Percentiles rank a stretch among this genome's conserved stretches.
phyloP scores from a whole-genome alignment of 2,888 invertebrate genomes.

The Aphrophora alni region DNA sequence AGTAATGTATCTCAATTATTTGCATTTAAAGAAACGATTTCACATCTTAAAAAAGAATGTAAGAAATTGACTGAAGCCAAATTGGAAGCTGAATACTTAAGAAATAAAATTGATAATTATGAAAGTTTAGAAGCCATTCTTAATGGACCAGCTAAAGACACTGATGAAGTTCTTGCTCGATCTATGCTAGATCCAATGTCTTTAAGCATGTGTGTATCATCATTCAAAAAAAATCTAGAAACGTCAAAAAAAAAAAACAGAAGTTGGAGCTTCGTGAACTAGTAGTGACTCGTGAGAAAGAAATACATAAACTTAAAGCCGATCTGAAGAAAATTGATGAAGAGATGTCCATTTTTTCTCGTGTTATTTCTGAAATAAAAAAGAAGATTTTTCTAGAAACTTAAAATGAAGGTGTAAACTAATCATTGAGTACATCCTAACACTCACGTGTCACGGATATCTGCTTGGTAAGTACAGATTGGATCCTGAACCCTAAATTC shows the following conservation, averaged over 20 bases:
- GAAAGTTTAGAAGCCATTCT: conserved; percentile 27
- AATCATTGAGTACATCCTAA: no score
- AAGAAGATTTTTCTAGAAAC: no score
- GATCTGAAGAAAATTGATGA: conserved; percentile 26
- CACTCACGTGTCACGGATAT: no score
- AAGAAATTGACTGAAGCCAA: conserved; percentile 26
- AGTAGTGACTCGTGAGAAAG: conserved; percentile 12
- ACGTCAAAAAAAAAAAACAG: conserved; percentile 21
- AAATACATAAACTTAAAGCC: conserved; percentile 22
- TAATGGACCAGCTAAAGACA: conserved; percentile 23
- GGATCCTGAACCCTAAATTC: no score
- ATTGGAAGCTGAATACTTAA: conserved; percentile 22
- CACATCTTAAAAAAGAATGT: conserved; percentile 21
- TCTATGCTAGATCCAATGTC: conserved; percentile 23
- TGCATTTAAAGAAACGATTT: conserved; percentile 6
- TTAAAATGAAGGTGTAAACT: no score
- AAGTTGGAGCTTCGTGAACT: conserved; percentile 25
- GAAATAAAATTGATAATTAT: conserved; percentile 17
- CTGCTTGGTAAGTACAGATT: no score
- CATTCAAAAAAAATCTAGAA: conserved; percentile 33
- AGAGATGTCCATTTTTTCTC: conserved; percentile 26
- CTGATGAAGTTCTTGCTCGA: conserved; percentile 21
- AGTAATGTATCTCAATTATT: conserved; percentile 3
- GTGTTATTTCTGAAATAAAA: no score
- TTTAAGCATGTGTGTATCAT: conserved; percentile 32